phyloP scores from a whole-genome alignment of 2,888 invertebrate genomes.

The Stenoptilia bipunctidactyla region DNA sequence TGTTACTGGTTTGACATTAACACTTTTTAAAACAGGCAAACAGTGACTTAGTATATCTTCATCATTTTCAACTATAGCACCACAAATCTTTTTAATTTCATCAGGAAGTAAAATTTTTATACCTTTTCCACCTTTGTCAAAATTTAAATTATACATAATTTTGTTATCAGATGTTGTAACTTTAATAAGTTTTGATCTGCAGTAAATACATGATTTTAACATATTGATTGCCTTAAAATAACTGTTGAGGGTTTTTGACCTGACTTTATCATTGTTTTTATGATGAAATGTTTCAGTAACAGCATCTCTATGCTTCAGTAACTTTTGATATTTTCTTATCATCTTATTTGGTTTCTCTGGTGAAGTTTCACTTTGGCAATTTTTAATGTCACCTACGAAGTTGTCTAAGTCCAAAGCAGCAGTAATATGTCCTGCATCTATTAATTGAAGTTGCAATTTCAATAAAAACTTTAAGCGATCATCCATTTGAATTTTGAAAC shows the following conservation, averaged over 20 bases:
- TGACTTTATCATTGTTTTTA: conserved; percentile 62
- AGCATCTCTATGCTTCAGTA: conserved; percentile 36
- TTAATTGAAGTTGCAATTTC: conserved; percentile 76
- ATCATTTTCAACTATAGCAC: conserved; percentile 80
- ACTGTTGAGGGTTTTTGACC: conserved; percentile 48
- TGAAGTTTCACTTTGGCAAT: conserved; percentile 38
- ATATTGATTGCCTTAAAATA: conserved; percentile 55
- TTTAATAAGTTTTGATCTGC: conserved; percentile 60
- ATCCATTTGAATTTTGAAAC: conserved; percentile 75
- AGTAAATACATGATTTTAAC: conserved; percentile 66
- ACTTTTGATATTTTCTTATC: conserved; percentile 46
- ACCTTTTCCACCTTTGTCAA: conserved; percentile 34
- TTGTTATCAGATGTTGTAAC: conserved; percentile 73
- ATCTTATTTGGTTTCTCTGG: conserved; percentile 53
- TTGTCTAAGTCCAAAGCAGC: conserved; percentile 78
- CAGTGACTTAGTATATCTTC: conserved; percentile 76
- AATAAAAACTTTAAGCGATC: conserved; percentile 68
- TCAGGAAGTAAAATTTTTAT: conserved; percentile 74
- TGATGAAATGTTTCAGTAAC: conserved; percentile 40
- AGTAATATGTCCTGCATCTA: conserved; percentile 80
- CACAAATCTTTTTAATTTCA: conserved; percentile 76
- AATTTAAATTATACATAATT: conserved; percentile 61
- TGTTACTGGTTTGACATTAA: conserved; percentile 72
- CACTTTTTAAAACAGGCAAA: conserved; percentile 75
- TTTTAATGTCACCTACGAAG: conserved; percentile 38